Evolutionary conservation across 2,113 vertebrate species (phyloP).

Genomic region (Phalacrocorax pelagicus): DNA sequence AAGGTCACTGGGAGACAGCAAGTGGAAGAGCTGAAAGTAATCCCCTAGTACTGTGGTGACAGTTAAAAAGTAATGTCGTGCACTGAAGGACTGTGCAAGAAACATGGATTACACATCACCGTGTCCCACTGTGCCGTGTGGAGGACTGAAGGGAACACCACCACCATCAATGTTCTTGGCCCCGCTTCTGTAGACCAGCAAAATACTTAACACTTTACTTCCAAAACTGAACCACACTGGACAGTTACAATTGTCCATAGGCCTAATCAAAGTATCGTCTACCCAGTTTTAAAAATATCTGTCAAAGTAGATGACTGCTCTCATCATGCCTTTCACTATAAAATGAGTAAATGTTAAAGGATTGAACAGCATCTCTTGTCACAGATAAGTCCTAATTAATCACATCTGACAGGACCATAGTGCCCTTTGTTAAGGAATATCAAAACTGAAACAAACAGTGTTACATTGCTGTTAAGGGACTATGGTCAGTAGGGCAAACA

Average conservation of each 20-base stretch:
- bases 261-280: not conserved
- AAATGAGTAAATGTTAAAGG: constrained; percentile 11
- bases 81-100: not conserved
- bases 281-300: not conserved
- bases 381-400: not conserved
- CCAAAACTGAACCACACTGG: not conserved
- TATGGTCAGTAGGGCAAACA: not conserved
- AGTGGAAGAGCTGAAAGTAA: constrained; percentile 34
- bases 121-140: not conserved
- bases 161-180: not conserved
- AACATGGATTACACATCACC: fast-evolving
- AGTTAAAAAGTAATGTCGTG: not conserved
- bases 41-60: not conserved
- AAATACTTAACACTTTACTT: not conserved
- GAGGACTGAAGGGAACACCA: not conserved
- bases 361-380: not conserved
- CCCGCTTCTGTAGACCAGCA: not conserved
- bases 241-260: not conserved
- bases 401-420: not conserved
- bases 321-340: not conserved
- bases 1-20: constrained; percentile 63
- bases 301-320: not conserved
- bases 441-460: not conserved
- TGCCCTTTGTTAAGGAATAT: not conserved
- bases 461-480: not conserved